Evolutionary conservation across 53 echinoderm and acorn worm genomes (phyloP), one percentile per base, ranked within the genome.

Genomic region (Antedon mediterranea): DNA sequence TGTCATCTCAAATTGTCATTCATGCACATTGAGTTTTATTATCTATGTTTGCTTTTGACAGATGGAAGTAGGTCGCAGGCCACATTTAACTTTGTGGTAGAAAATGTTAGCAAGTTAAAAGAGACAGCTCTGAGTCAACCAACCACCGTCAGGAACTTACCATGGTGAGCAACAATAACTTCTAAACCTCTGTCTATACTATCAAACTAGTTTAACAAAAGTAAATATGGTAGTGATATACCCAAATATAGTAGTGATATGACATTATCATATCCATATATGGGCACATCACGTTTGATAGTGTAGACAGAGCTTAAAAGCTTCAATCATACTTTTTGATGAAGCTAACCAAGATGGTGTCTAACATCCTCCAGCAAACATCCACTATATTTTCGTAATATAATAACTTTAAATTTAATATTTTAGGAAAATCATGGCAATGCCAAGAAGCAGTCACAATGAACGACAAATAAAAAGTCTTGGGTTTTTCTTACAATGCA

Each of bases 401-500:
- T n/a, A n/a, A n/a, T n/a, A n/a, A n/a, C n/a, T n/a, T n/a, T n/a
- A n/a, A 18, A 14, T 4, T 80, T 3, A 44, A 30, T 71, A 72
- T 9, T 72, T 6, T 79, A 94, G 95, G 95, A 94, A 94, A 87
- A 94, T 94, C 81, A 94, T 94, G 95, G 95, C 95, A 28, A 91
- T 94, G 95, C 87, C 87, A 20, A 79, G 95, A 72, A 85, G 85
- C 0, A 87, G 87, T 33, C 89, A 89, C 72, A 88, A 85, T 79
- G 95, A 94, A 30, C 83, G 95, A 14, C 82, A 86, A 34, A 86
- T 87, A 4, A 89, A 86, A 43, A 94, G 87, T 44, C 87, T 94
- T 29, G 95, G 95, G n/a, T 94, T 94, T 81, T 94, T 94, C 77
- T 85, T 94, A 75, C 95, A 94, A 88, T 89, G 89, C 86, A 94